Evolutionary conservation across 37 sponge, comb jelly and placozoan genomes (phyloP).

Genomic region (Oscarella lobularis): DNA sequence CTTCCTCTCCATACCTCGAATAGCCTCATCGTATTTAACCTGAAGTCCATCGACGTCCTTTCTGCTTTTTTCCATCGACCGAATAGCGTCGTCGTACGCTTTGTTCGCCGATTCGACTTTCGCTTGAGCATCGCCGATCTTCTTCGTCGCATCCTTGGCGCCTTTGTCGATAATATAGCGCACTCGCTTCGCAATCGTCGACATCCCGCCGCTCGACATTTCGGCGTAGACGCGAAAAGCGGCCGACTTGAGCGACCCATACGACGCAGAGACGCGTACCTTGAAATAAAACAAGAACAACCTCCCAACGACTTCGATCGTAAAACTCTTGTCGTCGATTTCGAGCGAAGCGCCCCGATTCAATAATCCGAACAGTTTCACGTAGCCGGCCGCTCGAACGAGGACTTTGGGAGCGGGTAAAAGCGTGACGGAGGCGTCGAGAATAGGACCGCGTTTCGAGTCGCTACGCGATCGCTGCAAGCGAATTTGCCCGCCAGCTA

Average conservation of each 20-base stretch:
- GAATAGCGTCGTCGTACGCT: too few relatives aligned
- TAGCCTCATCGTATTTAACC: too few relatives aligned
- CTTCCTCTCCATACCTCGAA: too few relatives aligned
- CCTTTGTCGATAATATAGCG: not conserved
- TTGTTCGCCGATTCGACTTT: too few relatives aligned
- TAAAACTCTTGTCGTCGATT: not conserved
- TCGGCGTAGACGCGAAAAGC: not conserved
- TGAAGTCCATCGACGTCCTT: too few relatives aligned
- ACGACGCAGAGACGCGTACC: not conserved
- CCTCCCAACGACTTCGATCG: not conserved
- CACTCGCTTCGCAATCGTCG: not conserved
- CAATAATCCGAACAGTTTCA: not conserved
- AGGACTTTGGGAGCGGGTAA: not conserved
- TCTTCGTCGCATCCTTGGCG: not conserved
- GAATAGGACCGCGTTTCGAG: not conserved
- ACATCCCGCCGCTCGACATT: not conserved
- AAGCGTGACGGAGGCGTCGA: not conserved
- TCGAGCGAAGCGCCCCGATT: not conserved
- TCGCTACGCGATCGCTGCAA: not conserved
- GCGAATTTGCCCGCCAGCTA: not conserved
- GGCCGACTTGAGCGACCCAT: not conserved
- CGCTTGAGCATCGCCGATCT: not conserved
- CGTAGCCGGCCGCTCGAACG: not conserved
- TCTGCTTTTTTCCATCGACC: too few relatives aligned
- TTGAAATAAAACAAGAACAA: not conserved